Conservation (phyloP, 2,888 invertebrate species). For the Thera obeliscata region DNA sequence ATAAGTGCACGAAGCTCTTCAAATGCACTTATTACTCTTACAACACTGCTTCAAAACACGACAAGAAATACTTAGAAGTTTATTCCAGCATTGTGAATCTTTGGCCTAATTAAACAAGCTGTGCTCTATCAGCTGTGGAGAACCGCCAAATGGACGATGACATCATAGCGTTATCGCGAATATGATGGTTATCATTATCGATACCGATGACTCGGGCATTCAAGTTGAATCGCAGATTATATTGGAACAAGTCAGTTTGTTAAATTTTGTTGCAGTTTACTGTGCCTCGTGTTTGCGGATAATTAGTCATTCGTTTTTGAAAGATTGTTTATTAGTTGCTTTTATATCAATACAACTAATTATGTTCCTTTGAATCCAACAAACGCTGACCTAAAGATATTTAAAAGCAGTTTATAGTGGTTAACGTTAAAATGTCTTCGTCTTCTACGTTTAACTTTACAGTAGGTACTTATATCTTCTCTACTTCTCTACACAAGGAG, state of each 20-base stretch:
- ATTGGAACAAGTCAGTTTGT: constrained; percentile 14
- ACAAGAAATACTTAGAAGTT: too few species aligned
- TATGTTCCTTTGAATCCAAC: too few species aligned
- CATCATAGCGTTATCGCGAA: constrained; percentile 28
- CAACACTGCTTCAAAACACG: too few species aligned
- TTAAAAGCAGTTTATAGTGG: not conserved
- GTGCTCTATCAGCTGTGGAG: constrained; percentile 11
- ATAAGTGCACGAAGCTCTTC: too few species aligned
- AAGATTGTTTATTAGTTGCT: too few species aligned
- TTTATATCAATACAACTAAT: too few species aligned
- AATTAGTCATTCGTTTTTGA: too few species aligned
- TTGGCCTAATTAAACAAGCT: constrained; percentile 2
- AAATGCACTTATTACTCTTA: too few species aligned
- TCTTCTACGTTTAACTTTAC: constrained; percentile 17
- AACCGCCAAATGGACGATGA: constrained; percentile 26
- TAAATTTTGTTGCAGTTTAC: not conserved
- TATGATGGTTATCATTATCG: constrained; percentile 20
- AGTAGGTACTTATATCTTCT: not conserved
- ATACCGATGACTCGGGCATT: constrained; percentile 7
- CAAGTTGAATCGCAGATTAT: constrained; percentile 24
- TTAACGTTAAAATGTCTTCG: constrained; percentile 8
- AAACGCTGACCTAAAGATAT: too few species aligned
- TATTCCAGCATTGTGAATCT: not conserved
- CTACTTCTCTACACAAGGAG: too few species aligned
- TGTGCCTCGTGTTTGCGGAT: not conserved